These are phyloP conservation scores for Siniperca scherzeri DNA, from an alignment of 2,797 vertebrate genomes.

Conservation along the genomic window DNA sequence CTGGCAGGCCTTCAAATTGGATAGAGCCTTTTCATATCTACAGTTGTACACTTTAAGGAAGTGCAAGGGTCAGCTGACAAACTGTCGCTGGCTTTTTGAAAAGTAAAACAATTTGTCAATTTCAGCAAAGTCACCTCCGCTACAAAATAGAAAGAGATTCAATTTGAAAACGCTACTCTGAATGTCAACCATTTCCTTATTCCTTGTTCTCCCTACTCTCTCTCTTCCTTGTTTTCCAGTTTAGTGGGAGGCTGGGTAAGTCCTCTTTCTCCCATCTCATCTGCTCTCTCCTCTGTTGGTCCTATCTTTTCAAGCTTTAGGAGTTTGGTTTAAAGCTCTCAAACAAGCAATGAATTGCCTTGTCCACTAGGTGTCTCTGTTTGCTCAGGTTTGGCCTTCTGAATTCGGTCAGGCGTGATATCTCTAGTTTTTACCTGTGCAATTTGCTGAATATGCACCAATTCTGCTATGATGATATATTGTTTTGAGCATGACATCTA, in stretches of 20 bases:
- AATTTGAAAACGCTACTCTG: constrained; percentile 44
- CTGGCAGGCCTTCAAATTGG: constrained; percentile 43
- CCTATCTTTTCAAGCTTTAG: constrained; percentile 35
- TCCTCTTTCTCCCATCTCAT: constrained; percentile 65
- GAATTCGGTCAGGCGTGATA: background rate
- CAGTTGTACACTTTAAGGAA: constrained; percentile 20
- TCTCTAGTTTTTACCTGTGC: constrained; percentile 5
- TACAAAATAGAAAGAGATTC: constrained; percentile 4
- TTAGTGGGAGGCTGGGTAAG: constrained; percentile 80
- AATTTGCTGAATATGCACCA: constrained; percentile 19
- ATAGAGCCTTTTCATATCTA: constrained; percentile 31
- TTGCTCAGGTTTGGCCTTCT: constrained; percentile 55
- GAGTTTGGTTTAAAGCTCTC: constrained; percentile 49
- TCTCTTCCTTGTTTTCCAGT: constrained; percentile 74
- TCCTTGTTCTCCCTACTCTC: constrained; percentile 66
- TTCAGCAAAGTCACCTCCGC: constrained; percentile 5
- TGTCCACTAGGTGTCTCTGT: constrained; percentile 77
- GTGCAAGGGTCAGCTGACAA: constrained; percentile 14
- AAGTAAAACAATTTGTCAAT: constrained; percentile 3
- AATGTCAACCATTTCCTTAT: constrained; percentile 53
- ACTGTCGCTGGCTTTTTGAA: background rate
- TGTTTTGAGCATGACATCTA: constrained; percentile 24
- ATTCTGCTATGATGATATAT: constrained; percentile 10
- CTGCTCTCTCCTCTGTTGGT: constrained; percentile 34
- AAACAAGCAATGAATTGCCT: constrained; percentile 30